These are phyloP conservation scores for Lytechinus variegatus DNA, from an alignment of 35 echinoderm and acorn worm genomes.

Conservation along the genomic window DNA sequence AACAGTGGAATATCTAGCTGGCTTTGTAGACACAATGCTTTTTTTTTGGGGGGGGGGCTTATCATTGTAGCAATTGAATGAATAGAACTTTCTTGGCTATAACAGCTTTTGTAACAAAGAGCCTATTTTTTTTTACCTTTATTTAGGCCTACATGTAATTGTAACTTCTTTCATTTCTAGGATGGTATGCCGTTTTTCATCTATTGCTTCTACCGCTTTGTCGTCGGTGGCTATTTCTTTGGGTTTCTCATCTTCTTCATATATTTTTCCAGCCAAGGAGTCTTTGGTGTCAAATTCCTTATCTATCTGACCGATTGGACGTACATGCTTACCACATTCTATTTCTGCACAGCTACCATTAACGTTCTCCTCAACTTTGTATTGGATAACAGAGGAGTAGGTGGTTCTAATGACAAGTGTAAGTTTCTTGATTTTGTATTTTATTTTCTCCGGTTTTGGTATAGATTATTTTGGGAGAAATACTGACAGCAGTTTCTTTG, in stretches of 20 bases:
- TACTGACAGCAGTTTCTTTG: too few relatives aligned
- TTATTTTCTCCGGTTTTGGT: neutral
- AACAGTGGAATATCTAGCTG: too few relatives aligned
- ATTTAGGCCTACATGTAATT: too few relatives aligned
- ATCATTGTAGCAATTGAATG: too few relatives aligned
- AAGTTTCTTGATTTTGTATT: neutral
- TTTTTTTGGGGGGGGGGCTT: too few relatives aligned
- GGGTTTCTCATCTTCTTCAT: slow-evolving; percentile 41
- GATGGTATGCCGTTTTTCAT: slow-evolving; percentile 29
- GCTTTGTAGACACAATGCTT: too few relatives aligned
- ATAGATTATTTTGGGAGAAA: too few relatives aligned
- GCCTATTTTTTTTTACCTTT: too few relatives aligned
- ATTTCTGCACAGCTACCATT: slow-evolving; percentile 5
- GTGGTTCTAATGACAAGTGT: neutral
- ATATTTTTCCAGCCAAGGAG: neutral
- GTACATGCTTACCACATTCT: neutral
- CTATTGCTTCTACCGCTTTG: slow-evolving; percentile 31
- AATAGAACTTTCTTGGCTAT: too few relatives aligned
- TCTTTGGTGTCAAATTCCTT: slow-evolving; percentile 8
- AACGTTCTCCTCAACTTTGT: slow-evolving; percentile 12
- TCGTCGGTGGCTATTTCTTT: slow-evolving; percentile 36
- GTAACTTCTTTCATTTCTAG: neutral
- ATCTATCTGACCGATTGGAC: slow-evolving; percentile 43
- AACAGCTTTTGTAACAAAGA: too few relatives aligned
- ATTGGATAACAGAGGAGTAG: neutral